A percentile compares a stretch with the other conserved stretches of the same genome.
Evolutionary conservation across 2,888 invertebrate genomes (phyloP).

Genomic region (Ormyrus labotus): DNA sequence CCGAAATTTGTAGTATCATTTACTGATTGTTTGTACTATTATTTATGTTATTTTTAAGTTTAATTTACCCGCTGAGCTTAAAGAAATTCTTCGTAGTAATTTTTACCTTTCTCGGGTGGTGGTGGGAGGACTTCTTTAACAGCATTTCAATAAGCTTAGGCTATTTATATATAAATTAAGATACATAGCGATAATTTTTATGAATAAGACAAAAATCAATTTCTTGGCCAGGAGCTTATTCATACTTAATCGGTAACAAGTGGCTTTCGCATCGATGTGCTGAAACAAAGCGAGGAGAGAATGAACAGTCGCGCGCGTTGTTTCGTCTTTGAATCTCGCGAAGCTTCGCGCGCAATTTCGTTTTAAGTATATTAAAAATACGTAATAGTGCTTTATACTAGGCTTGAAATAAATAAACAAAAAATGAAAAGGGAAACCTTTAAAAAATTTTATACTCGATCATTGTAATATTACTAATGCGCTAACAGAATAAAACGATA

Average conservation of each 20-base stretch:
- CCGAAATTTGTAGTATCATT: no score
- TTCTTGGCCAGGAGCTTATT: constrained; percentile 13
- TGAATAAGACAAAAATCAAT: constrained; percentile 13
- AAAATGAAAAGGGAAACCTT: constrained; percentile 54
- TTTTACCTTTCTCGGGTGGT: constrained; percentile 2
- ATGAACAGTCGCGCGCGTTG: constrained; percentile 5
- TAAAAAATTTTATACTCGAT: constrained; percentile 73
- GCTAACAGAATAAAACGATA: constrained; percentile 67
- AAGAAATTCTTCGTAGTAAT: constrained; percentile 1
- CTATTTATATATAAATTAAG: constrained; percentile 29
- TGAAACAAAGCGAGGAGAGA: constrained; percentile 18
- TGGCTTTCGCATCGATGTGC: constrained; percentile 44
- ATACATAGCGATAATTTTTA: constrained; percentile 27
- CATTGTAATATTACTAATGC: constrained; percentile 71
- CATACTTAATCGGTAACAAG: constrained; percentile 41
- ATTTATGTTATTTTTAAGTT: no score
- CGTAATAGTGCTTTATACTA: constrained; percentile 74
- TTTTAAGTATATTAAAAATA: constrained; percentile 59
- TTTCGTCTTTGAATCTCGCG: not conserved
- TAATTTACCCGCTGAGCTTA: not conserved
- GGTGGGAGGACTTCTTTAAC: not conserved
- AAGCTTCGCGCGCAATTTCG: constrained; percentile 49
- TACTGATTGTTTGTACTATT: no score
- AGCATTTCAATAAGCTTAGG: constrained; percentile 19
- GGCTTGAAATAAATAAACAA: constrained; percentile 66